Evolutionary conservation across 2,888 invertebrate species (phyloP).

Genomic region (Calephelis perditalis): DNA sequence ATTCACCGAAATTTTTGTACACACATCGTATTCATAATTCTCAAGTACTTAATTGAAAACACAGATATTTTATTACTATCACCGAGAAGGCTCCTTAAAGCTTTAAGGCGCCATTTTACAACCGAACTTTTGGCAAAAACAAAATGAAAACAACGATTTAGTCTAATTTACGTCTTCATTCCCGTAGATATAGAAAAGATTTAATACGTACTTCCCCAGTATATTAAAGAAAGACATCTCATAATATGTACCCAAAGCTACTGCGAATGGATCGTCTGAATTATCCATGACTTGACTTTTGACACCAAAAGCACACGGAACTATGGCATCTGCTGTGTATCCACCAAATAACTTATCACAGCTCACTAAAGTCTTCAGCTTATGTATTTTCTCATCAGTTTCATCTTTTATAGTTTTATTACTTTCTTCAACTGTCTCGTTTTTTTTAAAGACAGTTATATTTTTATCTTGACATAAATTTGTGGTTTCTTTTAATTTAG

Average conservation of each 20-base stretch:
- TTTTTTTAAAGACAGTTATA: background rate
- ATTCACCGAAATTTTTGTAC: no score
- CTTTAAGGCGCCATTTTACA: no score
- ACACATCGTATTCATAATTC: no score
- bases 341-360: slow-evolving; percentile 63
- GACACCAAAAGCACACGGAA: slow-evolving; percentile 67
- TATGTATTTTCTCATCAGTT: slow-evolving; percentile 15
- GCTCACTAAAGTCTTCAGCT: slow-evolving; percentile 39
- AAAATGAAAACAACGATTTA: no score
- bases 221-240: slow-evolving; percentile 60
- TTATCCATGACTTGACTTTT: slow-evolving; percentile 67
- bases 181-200: background rate
- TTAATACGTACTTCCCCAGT: slow-evolving; percentile 64
- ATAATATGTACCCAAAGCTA: slow-evolving; percentile 65
- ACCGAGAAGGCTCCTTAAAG: no score
- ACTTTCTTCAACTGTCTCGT: slow-evolving; percentile 2
- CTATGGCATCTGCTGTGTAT: slow-evolving; percentile 69
- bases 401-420: slow-evolving; percentile 5
- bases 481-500: slow-evolving; percentile 21
- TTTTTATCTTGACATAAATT: background rate
- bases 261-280: slow-evolving; percentile 61
- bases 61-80: no score
- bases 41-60: no score
- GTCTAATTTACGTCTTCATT: no score
- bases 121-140: no score